Base-by-base conservation (phyloP, 1,140 invertebrate genomes). In the Nilaparvata lugens region DNA sequence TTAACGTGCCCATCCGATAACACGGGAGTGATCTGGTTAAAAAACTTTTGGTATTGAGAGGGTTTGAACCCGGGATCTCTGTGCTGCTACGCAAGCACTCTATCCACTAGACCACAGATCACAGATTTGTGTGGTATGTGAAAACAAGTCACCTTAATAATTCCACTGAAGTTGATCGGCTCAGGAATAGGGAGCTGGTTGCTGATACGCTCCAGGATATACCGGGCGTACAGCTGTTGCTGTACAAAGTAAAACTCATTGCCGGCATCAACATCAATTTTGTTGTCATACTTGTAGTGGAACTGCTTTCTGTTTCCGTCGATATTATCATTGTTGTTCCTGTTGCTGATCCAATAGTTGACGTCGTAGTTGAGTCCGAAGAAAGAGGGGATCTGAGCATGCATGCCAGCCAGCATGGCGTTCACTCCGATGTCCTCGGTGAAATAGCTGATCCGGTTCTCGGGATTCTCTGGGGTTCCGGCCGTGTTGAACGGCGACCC, bases 381-480 rank as follows among this genome's bases (percentile, higher is more conserved):
- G 2, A 80, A 78, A 52, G 71, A 75, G 42, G 79, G 72, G 31
- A 76, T 59, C 65, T 79, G 76, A 71, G 75, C 76, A 70, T 74
- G 78, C 68, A 48, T 3, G 2, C 45, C 45, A 11, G 77, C 81
- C 65, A 85, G 85, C 70, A 81, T 85, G 4, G 78, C 74, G 64
- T 86, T 87, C 35, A 85, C 72, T 23, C 82, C 84, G 64, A 86
- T 78, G 66, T 86, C 84, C 71, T 87, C 84, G 21, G 79, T 79
- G 67, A 84, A 85, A 65, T 86, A 87, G 60, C 79, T 76, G 23
- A 87, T 59, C 11, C 72, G 70, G 58, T 78, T 73, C 38, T 82
- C 81, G 25, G 70, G 67, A 63, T 78, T 72, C 11, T 48, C 45
- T 1, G 45, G 45, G 1, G 45, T 48, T 25, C 72, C 66, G 16